These are phyloP conservation scores for Calyptommatus sinebrachiatus DNA, from an alignment of 2,113 vertebrate genomes.

Conservation along the genomic window DNA sequence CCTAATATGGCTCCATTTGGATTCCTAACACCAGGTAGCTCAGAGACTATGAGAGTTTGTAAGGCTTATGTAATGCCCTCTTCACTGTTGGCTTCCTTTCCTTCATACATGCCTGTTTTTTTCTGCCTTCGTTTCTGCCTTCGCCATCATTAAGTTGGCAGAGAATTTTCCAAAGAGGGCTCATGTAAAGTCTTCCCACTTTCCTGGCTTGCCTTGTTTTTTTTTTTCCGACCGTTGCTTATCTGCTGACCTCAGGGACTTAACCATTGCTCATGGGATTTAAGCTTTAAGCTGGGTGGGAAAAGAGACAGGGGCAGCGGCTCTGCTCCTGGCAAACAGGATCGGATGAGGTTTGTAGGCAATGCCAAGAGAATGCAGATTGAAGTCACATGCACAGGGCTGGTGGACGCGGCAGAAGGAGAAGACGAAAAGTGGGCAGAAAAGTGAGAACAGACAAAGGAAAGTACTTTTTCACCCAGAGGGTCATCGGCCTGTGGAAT, in stretches of 20 bases:
- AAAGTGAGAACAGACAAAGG: too few relatives aligned
- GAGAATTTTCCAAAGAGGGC: neutral
- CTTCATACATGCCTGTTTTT: neutral
- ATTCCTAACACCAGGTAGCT: neutral
- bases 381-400: too few relatives aligned
- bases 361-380: too few relatives aligned
- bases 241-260: neutral
- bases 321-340: neutral
- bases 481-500: too few relatives aligned
- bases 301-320: neutral
- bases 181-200: too few relatives aligned
- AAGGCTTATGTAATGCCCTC: too few relatives aligned
- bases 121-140: neutral
- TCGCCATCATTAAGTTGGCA: neutral
- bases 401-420: too few relatives aligned
- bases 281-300: conserved; percentile 2
- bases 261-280: neutral
- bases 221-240: too few relatives aligned
- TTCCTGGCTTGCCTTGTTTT: neutral
- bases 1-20: too few relatives aligned
- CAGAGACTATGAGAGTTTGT: too few relatives aligned
- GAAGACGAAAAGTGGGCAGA: too few relatives aligned
- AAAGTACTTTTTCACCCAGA: too few relatives aligned
- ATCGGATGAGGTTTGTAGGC: neutral
- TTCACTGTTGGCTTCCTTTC: neutral